A percentile compares a stretch with the other conserved stretches of the same genome.
These are phyloP conservation scores for Zosterops lateralis DNA, from an alignment of 2,113 vertebrate genomes.

Conservation along the genomic window DNA sequence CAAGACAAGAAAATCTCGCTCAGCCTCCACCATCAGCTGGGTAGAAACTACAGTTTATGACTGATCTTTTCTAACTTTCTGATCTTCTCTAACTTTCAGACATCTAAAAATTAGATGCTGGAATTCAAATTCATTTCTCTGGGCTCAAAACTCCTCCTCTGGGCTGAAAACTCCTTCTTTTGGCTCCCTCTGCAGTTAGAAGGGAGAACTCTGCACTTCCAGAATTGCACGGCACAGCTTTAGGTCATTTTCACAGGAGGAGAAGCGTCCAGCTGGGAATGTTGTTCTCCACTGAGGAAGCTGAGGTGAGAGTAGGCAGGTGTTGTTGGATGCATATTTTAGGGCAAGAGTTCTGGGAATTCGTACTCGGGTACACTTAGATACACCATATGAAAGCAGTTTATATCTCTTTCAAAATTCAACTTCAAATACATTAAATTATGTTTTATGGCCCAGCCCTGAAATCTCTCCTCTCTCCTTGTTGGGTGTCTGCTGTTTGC, in stretches of 20 bases:
- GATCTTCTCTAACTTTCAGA: background rate
- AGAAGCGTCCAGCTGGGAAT: background rate
- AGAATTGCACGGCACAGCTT: background rate
- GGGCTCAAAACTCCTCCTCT: background rate
- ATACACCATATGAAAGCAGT: fast-evolving
- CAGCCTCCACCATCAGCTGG: background rate
- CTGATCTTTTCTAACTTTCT: background rate
- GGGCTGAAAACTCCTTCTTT: background rate
- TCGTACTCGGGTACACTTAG: too few species aligned
- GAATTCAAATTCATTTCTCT: background rate
- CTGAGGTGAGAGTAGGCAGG: background rate
- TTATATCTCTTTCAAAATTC: background rate
- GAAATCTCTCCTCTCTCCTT: background rate
- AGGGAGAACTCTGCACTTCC: background rate
- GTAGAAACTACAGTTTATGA: background rate
- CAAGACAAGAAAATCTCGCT: background rate
- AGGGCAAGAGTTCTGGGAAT: background rate
- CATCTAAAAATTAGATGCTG: background rate
- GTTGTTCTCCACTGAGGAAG: background rate
- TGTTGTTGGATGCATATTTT: background rate
- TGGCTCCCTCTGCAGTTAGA: background rate
- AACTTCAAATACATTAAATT: background rate
- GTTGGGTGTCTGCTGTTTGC: background rate
- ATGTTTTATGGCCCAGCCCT: background rate
- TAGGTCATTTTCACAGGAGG: background rate